phyloP scores from a whole-genome alignment of 1,140 invertebrate species.

The Drosophila gunungcola region DNA sequence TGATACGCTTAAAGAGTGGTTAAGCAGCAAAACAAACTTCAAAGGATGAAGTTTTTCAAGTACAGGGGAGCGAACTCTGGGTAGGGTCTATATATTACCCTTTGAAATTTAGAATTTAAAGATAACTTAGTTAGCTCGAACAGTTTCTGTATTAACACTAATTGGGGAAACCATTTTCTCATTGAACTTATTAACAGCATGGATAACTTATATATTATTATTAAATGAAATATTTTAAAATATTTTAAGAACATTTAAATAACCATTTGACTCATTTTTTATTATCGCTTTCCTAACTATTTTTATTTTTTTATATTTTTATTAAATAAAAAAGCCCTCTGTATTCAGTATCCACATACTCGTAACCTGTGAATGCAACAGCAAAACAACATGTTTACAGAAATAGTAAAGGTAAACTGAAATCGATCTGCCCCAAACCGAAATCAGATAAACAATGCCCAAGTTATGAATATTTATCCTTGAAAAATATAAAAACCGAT shows the following conservation, averaged over 20 bases:
- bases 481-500: slow-evolving; percentile 18
- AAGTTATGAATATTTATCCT: slow-evolving; percentile 26
- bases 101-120: slow-evolving; percentile 1
- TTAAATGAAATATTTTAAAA: no score
- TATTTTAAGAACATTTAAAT: no score
- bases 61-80: background rate
- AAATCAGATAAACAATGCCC: slow-evolving; percentile 6
- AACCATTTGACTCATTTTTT: no score
- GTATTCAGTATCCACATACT: background rate
- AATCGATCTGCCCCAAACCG: background rate
- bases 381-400: slow-evolving; percentile 5
- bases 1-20: slow-evolving; percentile 38
- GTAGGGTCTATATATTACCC: slow-evolving; percentile 6
- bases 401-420: background rate
- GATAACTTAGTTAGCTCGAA: background rate
- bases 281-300: no score
- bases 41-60: slow-evolving; percentile 7
- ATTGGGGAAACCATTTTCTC: background rate
- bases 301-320: no score
- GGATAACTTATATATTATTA: no score
- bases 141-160: background rate
- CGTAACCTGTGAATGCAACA: background rate
- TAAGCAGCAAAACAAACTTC: slow-evolving; percentile 38
- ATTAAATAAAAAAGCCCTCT: background rate
- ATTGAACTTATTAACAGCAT: background rate